Evolutionary conservation across 2,113 vertebrate species (phyloP).

Genomic region (Mus musculus): GRCm39 chr5:5171001-5171500

Average conservation of each 20-base stretch:
- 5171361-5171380: neutral
- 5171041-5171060: neutral
- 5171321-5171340: constrained; percentile 8
- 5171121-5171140: neutral
- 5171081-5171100: neutral
- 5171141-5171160: neutral
- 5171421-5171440: constrained; percentile 22
- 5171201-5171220: neutral
- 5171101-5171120: neutral
- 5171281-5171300: neutral
- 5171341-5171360: neutral
- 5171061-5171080: neutral
- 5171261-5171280: neutral
- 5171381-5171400: constrained; percentile 16
- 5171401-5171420: neutral
- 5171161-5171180: neutral
- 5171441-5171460: constrained; percentile 10
- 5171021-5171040: neutral
- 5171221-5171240: neutral
- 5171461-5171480: neutral
- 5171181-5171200: neutral
- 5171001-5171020: neutral
- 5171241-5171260: neutral
- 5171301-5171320: neutral
- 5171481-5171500: neutral